A percentile compares a stretch with the other conserved stretches of the same genome.
These are phyloP conservation scores for Allygus modestus DNA, from an alignment of 2,888 invertebrate genomes.

Conservation along the genomic window DNA sequence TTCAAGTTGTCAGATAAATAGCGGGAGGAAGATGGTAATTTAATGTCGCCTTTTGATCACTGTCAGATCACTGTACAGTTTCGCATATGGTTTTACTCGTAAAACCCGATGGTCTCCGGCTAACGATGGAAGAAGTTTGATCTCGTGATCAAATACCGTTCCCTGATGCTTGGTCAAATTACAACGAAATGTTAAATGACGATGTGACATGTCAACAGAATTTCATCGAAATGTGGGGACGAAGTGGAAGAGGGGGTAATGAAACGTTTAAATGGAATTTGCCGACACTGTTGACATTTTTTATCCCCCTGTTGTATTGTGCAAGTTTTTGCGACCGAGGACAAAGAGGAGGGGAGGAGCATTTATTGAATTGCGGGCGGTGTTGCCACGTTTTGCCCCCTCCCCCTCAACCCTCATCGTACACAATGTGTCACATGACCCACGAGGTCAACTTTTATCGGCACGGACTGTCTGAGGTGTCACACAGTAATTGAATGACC, in stretches of 20 bases:
- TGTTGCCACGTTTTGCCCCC: constrained; percentile 23
- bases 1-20: too few species aligned
- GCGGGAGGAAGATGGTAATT: too few species aligned
- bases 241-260: neutral
- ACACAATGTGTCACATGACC: constrained; percentile 31
- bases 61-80: too few species aligned
- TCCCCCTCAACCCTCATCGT: neutral
- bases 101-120: too few species aligned
- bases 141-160: too few species aligned
- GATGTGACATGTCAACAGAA: neutral
- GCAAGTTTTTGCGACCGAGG: neutral
- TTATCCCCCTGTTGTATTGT: neutral
- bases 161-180: too few species aligned
- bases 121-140: too few species aligned
- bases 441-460: constrained; percentile 6
- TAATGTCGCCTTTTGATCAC: too few species aligned
- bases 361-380: constrained; percentile 44
- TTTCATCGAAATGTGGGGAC: neutral
- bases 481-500: constrained; percentile 1
- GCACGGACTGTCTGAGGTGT: constrained; percentile 10
- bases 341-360: neutral
- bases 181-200: too few species aligned
- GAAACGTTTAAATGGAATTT: neutral
- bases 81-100: too few species aligned
- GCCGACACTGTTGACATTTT: constrained; percentile 12